These are phyloP conservation scores for Pardosa pseudoannulata DNA, from an alignment of 2,888 invertebrate species.

Conservation along the genomic window DNA sequence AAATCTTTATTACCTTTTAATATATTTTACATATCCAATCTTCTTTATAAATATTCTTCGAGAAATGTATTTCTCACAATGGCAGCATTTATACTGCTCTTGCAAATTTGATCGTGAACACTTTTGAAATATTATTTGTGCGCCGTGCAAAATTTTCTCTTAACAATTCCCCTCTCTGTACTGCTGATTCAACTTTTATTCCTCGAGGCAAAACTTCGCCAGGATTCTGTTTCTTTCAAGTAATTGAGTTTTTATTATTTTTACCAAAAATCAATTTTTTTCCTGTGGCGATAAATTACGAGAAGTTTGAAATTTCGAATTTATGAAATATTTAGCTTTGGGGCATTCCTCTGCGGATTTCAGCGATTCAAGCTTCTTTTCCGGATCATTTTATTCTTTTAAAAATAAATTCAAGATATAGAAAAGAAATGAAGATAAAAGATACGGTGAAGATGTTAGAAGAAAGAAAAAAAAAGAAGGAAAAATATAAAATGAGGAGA, in stretches of 20 bases:
- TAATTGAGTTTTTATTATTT: background rate
- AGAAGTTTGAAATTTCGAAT: background rate
- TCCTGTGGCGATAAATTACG: no score
- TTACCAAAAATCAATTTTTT: background rate
- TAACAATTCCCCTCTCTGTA: background rate
- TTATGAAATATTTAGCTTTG: background rate
- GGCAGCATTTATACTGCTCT: no score
- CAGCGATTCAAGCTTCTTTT: no score
- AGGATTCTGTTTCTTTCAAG: background rate
- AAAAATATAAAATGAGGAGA: no score
- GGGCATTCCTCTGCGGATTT: background rate
- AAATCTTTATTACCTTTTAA: no score
- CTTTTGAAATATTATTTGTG: background rate
- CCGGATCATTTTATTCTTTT: no score
- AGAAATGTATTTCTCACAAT: background rate
- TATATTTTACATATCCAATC: no score
- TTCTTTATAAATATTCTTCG: no score
- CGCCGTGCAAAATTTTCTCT: background rate
- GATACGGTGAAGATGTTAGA: no score
- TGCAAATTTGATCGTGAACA: background rate
- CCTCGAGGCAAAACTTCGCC: background rate
- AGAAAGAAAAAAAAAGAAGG: no score
- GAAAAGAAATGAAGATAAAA: no score
- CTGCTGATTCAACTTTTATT: background rate
- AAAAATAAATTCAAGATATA: no score